Conservation (phyloP, 2,113 vertebrate genomes). For the Xenus cinereus region DNA sequence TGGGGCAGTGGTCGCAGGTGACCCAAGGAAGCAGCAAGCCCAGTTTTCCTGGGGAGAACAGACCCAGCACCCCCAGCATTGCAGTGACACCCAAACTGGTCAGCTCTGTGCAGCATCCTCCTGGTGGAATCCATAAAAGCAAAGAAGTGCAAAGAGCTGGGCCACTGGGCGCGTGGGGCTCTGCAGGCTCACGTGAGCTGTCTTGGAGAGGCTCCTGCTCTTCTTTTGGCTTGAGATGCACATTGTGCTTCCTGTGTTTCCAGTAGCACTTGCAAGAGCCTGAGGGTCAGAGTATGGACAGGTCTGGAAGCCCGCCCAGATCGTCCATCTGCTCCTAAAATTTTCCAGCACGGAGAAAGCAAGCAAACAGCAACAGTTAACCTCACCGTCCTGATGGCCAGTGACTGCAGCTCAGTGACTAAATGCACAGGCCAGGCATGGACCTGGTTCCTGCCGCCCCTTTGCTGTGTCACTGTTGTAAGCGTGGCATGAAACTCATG, state of each 20-base stretch:
- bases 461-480: background rate
- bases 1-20: accelerated
- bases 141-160: background rate
- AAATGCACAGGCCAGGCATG: background rate
- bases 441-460: accelerated
- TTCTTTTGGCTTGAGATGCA: background rate
- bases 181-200: background rate
- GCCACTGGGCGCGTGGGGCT: accelerated
- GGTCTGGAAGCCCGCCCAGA: background rate
- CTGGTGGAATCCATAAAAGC: background rate
- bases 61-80: background rate
- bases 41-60: background rate
- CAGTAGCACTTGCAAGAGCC: background rate
- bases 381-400: background rate
- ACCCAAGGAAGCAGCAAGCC: background rate
- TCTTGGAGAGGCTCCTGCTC: background rate
- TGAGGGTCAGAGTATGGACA: background rate
- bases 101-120: background rate
- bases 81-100: background rate
- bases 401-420: background rate
- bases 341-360: background rate
- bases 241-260: background rate
- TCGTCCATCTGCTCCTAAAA: background rate
- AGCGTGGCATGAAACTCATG: background rate
- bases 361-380: background rate